A percentile compares a stretch with the other conserved stretches of the same genome.
Conservation (phyloP, 2,888 invertebrate species). For the Liodrosophila aerea region DNA sequence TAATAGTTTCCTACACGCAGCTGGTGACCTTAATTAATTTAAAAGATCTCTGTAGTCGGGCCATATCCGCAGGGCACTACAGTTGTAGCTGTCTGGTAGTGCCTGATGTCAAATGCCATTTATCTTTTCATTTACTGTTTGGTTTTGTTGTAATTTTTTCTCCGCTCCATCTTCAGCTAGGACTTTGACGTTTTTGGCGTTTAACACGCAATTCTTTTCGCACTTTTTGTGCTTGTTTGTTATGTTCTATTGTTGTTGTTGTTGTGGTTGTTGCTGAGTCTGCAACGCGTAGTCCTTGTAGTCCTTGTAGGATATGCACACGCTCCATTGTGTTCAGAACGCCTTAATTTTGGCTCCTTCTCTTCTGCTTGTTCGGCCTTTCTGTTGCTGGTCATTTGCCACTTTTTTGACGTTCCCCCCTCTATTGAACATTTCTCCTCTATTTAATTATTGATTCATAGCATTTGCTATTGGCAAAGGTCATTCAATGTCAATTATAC, state of each 20-base stretch:
- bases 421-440: conserved; percentile 15
- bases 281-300: conserved; percentile 36
- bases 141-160: conserved; percentile 16
- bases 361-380: conserved; percentile 42
- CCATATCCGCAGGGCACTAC: background rate
- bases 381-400: conserved; percentile 57
- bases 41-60: conserved; percentile 42
- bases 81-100: no score
- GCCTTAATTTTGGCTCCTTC: conserved; percentile 40
- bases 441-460: conserved; percentile 75
- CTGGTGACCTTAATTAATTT: conserved; percentile 65
- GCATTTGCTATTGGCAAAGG: conserved; percentile 58
- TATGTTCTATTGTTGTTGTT: conserved; percentile 44
- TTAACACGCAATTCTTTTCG: conserved; percentile 76
- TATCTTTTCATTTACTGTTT: conserved; percentile 63
- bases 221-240: conserved; percentile 60
- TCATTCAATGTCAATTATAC: conserved; percentile 69
- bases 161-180: conserved; percentile 25
- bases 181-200: conserved; percentile 69
- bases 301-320: conserved; percentile 43
- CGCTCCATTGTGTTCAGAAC: conserved; percentile 52
- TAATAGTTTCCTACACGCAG: conserved; percentile 63
- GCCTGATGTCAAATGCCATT: conserved; percentile 49
- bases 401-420: conserved; percentile 19
- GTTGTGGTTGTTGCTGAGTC: conserved; percentile 40